Evolutionary conservation across 1,140 invertebrate species (phyloP).

Genomic region (Patella vulgata): DNA sequence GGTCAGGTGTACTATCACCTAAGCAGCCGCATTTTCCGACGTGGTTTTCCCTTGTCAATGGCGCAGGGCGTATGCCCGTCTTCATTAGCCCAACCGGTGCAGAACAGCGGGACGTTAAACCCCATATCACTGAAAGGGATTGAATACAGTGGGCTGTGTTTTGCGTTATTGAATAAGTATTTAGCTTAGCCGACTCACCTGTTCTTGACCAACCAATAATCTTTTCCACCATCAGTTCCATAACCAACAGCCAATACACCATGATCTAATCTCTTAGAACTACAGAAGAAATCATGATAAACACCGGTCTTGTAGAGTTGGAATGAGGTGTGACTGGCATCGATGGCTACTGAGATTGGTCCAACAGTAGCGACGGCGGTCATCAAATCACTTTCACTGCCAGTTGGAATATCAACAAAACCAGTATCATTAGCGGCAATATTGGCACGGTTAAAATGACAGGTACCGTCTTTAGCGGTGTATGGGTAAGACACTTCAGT

Average conservation of each 20-base stretch:
- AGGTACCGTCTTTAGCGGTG: constrained; percentile 64
- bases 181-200: too few relatives aligned
- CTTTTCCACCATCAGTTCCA: constrained; percentile 73
- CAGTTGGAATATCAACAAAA: constrained; percentile 43
- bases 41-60: too few relatives aligned
- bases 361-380: constrained; percentile 41
- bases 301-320: constrained; percentile 67
- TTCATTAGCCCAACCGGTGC: too few relatives aligned
- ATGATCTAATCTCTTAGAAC: constrained; percentile 80
- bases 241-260: constrained; percentile 87
- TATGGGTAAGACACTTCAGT: constrained; percentile 80
- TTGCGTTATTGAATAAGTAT: too few relatives aligned
- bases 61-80: too few relatives aligned
- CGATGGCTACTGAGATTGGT: constrained; percentile 68
- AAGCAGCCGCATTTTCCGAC: too few relatives aligned
- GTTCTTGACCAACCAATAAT: constrained; percentile 92
- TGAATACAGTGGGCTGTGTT: too few relatives aligned
- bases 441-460: constrained; percentile 63
- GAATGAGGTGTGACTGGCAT: constrained; percentile 58
- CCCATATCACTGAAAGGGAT: too few relatives aligned
- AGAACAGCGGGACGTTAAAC: too few relatives aligned
- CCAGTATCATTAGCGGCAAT: constrained; percentile 47
- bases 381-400: constrained; percentile 50
- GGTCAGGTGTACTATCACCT: too few relatives aligned
- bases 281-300: constrained; percentile 77